These are phyloP conservation scores for Acanthosepion lycidas DNA, from an alignment of 2,888 invertebrate genomes.

Conservation along the genomic window DNA sequence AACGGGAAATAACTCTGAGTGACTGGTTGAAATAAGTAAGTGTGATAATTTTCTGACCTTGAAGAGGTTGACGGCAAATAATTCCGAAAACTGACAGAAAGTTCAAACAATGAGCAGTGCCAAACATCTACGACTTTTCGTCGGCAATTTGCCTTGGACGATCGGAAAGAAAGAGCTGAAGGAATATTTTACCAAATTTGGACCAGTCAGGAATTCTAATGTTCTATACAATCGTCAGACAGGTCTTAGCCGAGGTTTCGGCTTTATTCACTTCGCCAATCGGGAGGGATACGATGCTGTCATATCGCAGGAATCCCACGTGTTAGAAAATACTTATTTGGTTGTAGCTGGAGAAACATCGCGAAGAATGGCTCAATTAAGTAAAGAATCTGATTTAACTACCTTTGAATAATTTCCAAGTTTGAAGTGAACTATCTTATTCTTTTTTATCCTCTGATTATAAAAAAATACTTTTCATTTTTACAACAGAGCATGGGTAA, in stretches of 20 bases:
- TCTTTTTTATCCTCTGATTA: too few relatives aligned
- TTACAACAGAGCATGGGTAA: too few relatives aligned
- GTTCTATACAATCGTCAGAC: constrained; percentile 51
- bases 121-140: constrained; percentile 50
- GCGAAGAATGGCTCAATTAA: neutral
- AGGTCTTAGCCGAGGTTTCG: constrained; percentile 54
- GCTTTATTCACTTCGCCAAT: constrained; percentile 53
- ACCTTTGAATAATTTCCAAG: neutral
- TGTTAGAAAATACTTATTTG: constrained; percentile 63
- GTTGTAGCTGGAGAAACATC: constrained; percentile 34
- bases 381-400: neutral
- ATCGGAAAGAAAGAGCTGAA: constrained; percentile 52
- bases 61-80: neutral
- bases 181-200: constrained; percentile 56
- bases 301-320: constrained; percentile 51
- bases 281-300: constrained; percentile 51
- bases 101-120: neutral
- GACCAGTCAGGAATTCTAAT: constrained; percentile 49
- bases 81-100: neutral
- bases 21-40: too few relatives aligned
- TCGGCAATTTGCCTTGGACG: constrained; percentile 58
- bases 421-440: neutral
- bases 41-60: neutral
- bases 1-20: neutral
- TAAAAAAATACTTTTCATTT: too few relatives aligned